Evolutionary conservation across 2,888 invertebrate species (phyloP), one percentile per base, ranked within the genome.

Genomic region (Mallateleia sp.): DNA sequence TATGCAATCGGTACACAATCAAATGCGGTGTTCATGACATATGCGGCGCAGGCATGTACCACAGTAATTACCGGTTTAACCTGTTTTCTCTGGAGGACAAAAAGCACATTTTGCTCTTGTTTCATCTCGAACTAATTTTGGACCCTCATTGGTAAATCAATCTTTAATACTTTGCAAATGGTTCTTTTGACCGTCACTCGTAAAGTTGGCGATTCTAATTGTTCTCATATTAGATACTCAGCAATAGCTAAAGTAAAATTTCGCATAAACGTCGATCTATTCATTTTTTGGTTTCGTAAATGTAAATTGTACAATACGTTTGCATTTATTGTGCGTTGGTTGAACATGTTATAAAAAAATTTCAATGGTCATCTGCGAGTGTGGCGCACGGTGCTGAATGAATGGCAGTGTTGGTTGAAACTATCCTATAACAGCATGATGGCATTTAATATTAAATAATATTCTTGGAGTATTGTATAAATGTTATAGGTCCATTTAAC

Each of bases 261-360:
- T 45, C 45, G 14, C 45, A 45, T 45, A 45, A 45, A 45, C 14
- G n/a, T n/a, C n/a, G 45, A 45, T 45, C 45, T 45, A n/a, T 4
- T 45, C 5, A 45, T 45, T 45, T 45, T 45, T 45, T 14, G 4
- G n/a, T 45, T 45, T 45, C 45, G 45, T 45, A 67, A 50, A 45
- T 45, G 45, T n/a, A 45, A 45, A 45, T 45, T 45, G 45, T 45
- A 45, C 45, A 45, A 45, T n/a, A 45, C n/a, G 14, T 45, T 14
- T 14, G 45, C 45, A 14, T 8, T 32, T 32, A 32, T 32, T n/a
- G n/a, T n/a, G n/a, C n/a, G n/a, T n/a, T n/a, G n/a, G n/a, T n/a
- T n/a, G n/a, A n/a, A n/a, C n/a, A n/a, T n/a, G n/a, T n/a, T n/a
- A n/a, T n/a, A n/a, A n/a, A n/a, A n/a, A n/a, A n/a, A n/a, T n/a